Evolutionary conservation across 2,797 vertebrate species (phyloP), one percentile per base, ranked within the genome.

Genomic region (Poecilia picta): DNA sequence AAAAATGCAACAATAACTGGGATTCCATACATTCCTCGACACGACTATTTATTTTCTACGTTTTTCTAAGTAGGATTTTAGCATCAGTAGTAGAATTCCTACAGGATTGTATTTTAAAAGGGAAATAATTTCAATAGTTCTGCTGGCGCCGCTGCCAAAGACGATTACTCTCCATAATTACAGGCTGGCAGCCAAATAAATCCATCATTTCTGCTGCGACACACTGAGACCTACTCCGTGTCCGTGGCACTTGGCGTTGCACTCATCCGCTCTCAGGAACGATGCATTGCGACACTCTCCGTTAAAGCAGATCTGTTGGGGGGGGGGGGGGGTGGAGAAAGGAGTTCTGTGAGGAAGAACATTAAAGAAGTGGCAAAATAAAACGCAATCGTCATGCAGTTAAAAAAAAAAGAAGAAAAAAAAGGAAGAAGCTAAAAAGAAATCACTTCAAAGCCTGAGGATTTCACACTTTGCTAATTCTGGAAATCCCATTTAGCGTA

Each of bases 221-320:
- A 74, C 79, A 31, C 53, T 75, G 11, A 84, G 85, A 91, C 96
- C 23, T 91, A 99, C 98, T 93, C 98, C 98, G 0, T 93, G 96
- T 43, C 96, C 97, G 0, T 96, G 94, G 93, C 98, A 99, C 89
- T 97, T 98, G 89, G 93, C 94, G n/a, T 84, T 95, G 81, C 98
- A 99, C 90, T 95, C 94, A 88, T 97, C 96, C 0, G 95, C 95
- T 62, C 94, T 93, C 79, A 99, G 97, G 89, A 99, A 97, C 83
- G 98, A 98, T 72, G 95, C 95, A 89, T 98, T 97, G 89, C 96
- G 96, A 92, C 98, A 99, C 85, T 96, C 96, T 53, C 98, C 98
- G 43, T 97, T 97, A 76, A 99, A 99, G 94, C 98, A 99, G 86
- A 99, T 95, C 98, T 99, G 94, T 79, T 81, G 36, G 78, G n/a